These are phyloP conservation scores for Tetrapedia diversipes DNA, from an alignment of 2,888 invertebrate species.

Conservation along the genomic window DNA sequence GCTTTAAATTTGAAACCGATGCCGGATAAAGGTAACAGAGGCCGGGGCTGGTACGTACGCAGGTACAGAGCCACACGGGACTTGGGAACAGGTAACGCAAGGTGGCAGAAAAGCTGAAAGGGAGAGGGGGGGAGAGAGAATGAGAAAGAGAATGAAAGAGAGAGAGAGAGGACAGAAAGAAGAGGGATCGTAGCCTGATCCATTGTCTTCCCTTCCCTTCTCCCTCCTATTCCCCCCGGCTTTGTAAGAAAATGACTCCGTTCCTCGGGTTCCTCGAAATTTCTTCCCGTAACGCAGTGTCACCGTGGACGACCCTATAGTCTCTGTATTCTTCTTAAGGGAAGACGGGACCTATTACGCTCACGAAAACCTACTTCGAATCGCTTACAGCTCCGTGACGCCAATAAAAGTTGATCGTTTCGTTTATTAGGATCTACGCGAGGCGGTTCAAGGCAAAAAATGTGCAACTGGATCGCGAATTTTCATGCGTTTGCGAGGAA, in stretches of 20 bases:
- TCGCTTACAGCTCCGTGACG: slow-evolving; percentile 4
- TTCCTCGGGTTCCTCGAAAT: slow-evolving; percentile 49
- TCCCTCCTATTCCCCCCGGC: background rate
- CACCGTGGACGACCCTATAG: slow-evolving; percentile 32
- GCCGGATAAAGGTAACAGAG: slow-evolving; percentile 38
- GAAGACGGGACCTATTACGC: background rate
- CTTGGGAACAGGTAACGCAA: slow-evolving; percentile 60
- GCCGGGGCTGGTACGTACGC: slow-evolving; percentile 29
- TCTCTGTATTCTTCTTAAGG: background rate
- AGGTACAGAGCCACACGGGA: slow-evolving; percentile 39
- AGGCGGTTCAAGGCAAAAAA: too few species aligned
- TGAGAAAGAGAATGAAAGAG: too few species aligned
- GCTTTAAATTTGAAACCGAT: slow-evolving; percentile 60
- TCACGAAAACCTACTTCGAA: background rate
- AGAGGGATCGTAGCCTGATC: slow-evolving; percentile 35
- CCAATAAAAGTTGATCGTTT: slow-evolving; percentile 27
- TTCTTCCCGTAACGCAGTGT: slow-evolving; percentile 36
- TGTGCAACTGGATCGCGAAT: too few species aligned
- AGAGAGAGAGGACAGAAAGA: slow-evolving; percentile 46
- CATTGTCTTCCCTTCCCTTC: slow-evolving; percentile 51
- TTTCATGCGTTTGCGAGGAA: too few species aligned
- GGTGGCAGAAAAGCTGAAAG: slow-evolving; percentile 49
- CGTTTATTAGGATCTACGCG: slow-evolving; percentile 11
- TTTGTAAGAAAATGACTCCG: slow-evolving; percentile 53
- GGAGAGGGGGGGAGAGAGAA: too few species aligned